Evolutionary conservation across 2,113 vertebrate species (phyloP), one percentile per base, ranked within the genome.

Genomic region (Salminus brasiliensis): DNA sequence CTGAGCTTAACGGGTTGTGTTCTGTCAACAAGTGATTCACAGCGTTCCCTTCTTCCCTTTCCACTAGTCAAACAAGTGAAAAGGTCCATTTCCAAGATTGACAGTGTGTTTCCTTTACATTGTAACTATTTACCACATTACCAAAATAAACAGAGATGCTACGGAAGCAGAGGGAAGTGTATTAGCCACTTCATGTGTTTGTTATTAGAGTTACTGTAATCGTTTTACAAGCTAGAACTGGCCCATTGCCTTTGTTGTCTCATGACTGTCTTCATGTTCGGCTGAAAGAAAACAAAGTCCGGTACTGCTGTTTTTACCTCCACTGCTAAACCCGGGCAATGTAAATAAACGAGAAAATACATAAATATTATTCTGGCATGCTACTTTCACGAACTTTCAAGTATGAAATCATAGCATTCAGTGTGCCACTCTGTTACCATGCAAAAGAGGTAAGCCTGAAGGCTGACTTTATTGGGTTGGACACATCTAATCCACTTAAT

Each of bases 131-230:
- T 72, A 85, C 87, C 81, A 85, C 72, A 84, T 79, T 72, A 81
- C 63, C 77, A 83, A 91, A 91, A 85, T 76, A 88, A 88, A 89
- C 83, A 75, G 67, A 80, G 68, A 59, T 82, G 67, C 78, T 71
- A 68, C 70, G 60, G 80, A 72, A 78, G 85, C 84, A 87, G 78
- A 23, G 43, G 36, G 85, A 57, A 74, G 68, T 49, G 45, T 80
- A 81, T 84, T 81, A 75, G 21, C 53, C 72, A 83, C 86, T 87
- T 85, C 77, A 88, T 89, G 80, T 86, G 85, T 83, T 91, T 87
- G 80, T 88, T 89, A 88, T 88, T 83, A 87, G 85, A 88, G 83
- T 88, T 89, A 89, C 88, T 82, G 62, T 91, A 90, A 90, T 90
- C 47, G 74, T 85, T 87, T 87, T 84, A 88, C 79, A 86, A 87